phyloP scores from a whole-genome alignment of 64 coral and sea anemone species.

The Montipora capricornis region DNA sequence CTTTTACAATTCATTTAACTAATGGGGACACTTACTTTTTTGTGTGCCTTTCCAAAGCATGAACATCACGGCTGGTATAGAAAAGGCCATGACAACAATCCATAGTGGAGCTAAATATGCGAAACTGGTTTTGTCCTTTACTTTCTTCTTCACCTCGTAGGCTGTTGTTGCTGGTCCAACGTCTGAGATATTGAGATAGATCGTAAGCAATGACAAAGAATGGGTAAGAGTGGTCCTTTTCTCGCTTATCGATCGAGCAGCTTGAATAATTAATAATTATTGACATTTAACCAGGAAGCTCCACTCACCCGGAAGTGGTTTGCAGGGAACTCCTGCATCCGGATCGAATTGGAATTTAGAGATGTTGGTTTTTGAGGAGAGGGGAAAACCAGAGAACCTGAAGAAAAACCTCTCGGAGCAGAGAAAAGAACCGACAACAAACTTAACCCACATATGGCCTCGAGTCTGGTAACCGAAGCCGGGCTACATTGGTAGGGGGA shows the following conservation, averaged over 20 bases:
- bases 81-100: not conserved
- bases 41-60: constrained; percentile 3
- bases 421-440: too few relatives aligned
- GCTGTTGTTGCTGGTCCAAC: not conserved
- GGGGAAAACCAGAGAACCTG: too few relatives aligned
- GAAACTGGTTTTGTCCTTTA: not conserved
- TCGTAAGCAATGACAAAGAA: not conserved
- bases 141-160: not conserved
- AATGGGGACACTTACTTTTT: not conserved
- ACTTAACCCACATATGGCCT: too few relatives aligned
- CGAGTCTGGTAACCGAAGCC: too few relatives aligned
- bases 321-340: too few relatives aligned
- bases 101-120: not conserved
- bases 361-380: too few relatives aligned
- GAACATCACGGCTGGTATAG: not conserved
- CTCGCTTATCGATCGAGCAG: not conserved
- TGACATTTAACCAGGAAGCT: too few relatives aligned
- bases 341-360: too few relatives aligned
- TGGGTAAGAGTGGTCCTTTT: not conserved
- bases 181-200: not conserved
- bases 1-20: not conserved
- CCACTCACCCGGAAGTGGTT: too few relatives aligned
- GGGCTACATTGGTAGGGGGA: too few relatives aligned
- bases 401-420: too few relatives aligned
- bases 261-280: too few relatives aligned